Evolutionary conservation across 2,888 invertebrate species (phyloP).

Genomic region (Congeria kusceri): DNA sequence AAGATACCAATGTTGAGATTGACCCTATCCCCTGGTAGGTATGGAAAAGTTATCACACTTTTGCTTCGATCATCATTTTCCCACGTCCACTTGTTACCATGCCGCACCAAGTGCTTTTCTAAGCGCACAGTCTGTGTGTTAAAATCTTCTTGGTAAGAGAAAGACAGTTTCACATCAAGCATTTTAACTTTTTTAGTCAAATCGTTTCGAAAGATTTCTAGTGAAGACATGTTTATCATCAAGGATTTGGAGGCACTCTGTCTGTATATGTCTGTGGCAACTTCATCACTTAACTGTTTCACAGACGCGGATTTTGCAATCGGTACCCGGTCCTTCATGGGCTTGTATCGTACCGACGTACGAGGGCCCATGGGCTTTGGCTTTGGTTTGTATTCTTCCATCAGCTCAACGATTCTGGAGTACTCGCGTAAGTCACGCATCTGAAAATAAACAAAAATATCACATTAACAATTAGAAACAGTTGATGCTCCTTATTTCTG

Average conservation of each 20-base stretch:
- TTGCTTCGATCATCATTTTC: conserved; percentile 57
- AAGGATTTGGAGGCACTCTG: conserved; percentile 65
- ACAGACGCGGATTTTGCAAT: conserved; percentile 59
- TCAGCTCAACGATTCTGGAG: conserved; percentile 58
- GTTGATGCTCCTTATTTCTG: too few species aligned
- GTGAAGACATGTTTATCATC: conserved; percentile 62
- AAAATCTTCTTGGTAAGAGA: conserved; percentile 70
- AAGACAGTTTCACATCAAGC: conserved; percentile 70
- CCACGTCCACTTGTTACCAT: conserved; percentile 73
- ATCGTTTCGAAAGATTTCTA: conserved; percentile 69
- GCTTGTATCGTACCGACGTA: conserved; percentile 50
- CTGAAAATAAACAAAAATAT: conserved; percentile 42
- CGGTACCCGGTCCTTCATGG: conserved; percentile 50
- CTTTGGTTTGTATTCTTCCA: conserved; percentile 63
- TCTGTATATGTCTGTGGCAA: conserved; percentile 55
- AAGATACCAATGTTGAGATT: conserved; percentile 73
- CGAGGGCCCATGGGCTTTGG: conserved; percentile 26
- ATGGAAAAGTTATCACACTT: conserved; percentile 66
- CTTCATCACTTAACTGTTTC: conserved; percentile 44
- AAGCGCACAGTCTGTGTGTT: conserved; percentile 65
- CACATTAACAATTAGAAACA: not conserved
- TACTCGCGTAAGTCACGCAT: conserved; percentile 63
- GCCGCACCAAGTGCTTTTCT: conserved; percentile 66
- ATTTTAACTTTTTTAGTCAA: conserved; percentile 70
- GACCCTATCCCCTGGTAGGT: conserved; percentile 70